These are phyloP conservation scores for Drosophila koepferae DNA, from an alignment of 2,888 invertebrate genomes.

Conservation along the genomic window DNA sequence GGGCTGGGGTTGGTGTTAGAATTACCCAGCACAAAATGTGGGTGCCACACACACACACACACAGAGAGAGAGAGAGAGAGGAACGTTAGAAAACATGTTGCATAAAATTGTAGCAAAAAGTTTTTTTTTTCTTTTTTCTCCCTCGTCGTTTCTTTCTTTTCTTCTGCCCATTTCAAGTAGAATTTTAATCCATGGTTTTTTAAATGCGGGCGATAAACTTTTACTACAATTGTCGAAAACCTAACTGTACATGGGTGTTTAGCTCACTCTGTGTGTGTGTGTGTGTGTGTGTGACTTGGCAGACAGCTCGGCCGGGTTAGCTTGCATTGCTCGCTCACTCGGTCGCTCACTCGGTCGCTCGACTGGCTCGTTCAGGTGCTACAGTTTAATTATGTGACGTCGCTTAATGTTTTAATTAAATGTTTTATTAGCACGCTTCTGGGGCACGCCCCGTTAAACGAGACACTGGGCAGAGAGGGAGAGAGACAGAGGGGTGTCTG, in stretches of 20 bases:
- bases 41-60: conserved; percentile 20
- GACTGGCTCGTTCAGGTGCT: conserved; percentile 62
- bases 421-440: conserved; percentile 78
- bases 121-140: conserved; percentile 8
- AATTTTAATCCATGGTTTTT: conserved; percentile 81
- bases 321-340: conserved; percentile 19
- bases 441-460: conserved; percentile 41
- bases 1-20: neutral
- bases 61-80: neutral
- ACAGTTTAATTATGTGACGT: conserved; percentile 66
- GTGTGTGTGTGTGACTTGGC: conserved; percentile 16
- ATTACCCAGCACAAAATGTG: conserved; percentile 29
- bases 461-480: neutral
- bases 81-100: conserved; percentile 49
- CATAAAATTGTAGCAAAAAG: conserved; percentile 52
- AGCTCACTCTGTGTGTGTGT: conserved; percentile 11
- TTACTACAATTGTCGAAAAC: conserved; percentile 77
- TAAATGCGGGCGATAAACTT: conserved; percentile 81
- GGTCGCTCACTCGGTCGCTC: conserved; percentile 26
- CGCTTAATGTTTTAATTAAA: conserved; percentile 79
- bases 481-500: neutral
- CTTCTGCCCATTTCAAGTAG: conserved; percentile 68
- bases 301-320: conserved; percentile 33
- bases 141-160: conserved; percentile 7
- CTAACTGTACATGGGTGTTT: conserved; percentile 34